Evolutionary conservation across 2,113 vertebrate species (phyloP), one percentile per base, ranked within the genome.

Genomic region (Aspiorhynchus laticeps): DNA sequence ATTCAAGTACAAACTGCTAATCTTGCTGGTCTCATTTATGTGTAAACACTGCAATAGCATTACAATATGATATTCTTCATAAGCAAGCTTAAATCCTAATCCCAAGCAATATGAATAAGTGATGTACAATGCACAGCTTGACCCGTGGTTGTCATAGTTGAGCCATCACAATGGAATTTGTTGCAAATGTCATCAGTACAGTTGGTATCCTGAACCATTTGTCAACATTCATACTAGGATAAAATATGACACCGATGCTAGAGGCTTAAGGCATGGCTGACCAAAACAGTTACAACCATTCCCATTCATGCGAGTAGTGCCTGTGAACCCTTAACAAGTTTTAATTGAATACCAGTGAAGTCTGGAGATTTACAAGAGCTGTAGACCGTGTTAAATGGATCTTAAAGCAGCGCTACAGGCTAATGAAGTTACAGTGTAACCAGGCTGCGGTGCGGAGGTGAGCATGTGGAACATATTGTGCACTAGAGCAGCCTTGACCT

Each of bases 241-340:
- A 79, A 73, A 80, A 80, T 65, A 84, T 51, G 83, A 33, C 26
- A 15, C 31, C 53, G 41, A 61, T 75, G 28, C 36, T 75, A 43
- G 21, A 46, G 14, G 36, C 53, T 82, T 63, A 73, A 84, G 5
- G 38, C 77, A 28, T 24, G 67, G 14, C 43, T 67, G 10, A n/a
- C 56, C 7, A 11, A 73, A 84, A 73, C 67, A 26, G 67, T 56
- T 84, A 83, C 80, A 51, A 51, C 80, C 24, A 19, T 36, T 83
- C 43, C 7, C 28, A 51, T 71, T 83, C 15, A 41, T 19, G 33
- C 76, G 84, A 7, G 19, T 77, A 86, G 59, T 71, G 48, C 8
- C 15, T 36, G 14, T 87, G 69, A 83, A 90, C 85, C 83, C 80
- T 19, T 65, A 85, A 87, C 75, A 24, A 56, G 17, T 31, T 73